Base-by-base conservation (phyloP, 2,797 vertebrate genomes). In the Tadarida brasiliensis region DNA sequence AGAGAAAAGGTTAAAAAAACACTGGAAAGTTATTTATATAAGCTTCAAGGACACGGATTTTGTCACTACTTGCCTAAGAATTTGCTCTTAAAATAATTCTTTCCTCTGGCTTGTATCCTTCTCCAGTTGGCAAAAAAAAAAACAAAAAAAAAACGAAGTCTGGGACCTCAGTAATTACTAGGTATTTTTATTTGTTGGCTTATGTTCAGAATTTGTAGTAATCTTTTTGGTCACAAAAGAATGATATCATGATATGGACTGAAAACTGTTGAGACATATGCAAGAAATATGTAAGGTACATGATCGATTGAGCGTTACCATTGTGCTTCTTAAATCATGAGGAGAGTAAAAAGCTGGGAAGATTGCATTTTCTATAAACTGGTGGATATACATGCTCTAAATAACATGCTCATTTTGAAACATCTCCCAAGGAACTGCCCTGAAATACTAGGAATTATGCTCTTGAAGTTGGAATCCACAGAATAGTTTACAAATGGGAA, bases 1-100 rank as follows among this genome's bases (percentile, higher is more conserved):
- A 98, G 98, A 98, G 98, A 98, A 98, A 99, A 99, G 99, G 99
- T 99, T 99, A 99, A 98, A 99, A 99, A 99, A 99, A 99, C 99
- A 99, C 96, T 97, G 96, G 98, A 98, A 99, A 99, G 99, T 99
- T 99, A 99, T 99, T 99, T 99, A 99, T 99, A 98, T 98, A 99
- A 98, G 98, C 98, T 98, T 98, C 98, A 99, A 99, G 99, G 99
- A 98, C 99, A 99, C 98, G 98, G 97, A 98, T 98, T 99, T 99
- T 99, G 99, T 99, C 98, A 99, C 98, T 98, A 98, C 97, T 98
- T 98, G 98, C 96, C 98, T 97, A 91, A 98, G 93, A 96, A 98
- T 98, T 98, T 98, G 97, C 97, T 98, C 97, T 98, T 97, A 97
- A 91, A 96, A n/a, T 98, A 96, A 96, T 95, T 97, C 83, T 90